Conservation (phyloP, 2,797 vertebrate genomes). For the Gymnoscopelus microlampas region DNA sequence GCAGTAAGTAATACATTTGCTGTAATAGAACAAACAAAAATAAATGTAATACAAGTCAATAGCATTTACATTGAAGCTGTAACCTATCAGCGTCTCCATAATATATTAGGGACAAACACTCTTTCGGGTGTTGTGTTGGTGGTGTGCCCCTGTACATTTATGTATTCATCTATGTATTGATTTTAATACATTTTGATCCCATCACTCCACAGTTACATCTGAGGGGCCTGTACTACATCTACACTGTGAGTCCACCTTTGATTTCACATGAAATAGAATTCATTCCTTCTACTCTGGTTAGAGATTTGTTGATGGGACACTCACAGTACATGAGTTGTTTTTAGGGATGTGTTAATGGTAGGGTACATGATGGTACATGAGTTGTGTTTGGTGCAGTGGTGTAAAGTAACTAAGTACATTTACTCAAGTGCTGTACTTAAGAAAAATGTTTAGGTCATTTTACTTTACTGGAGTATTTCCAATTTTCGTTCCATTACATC, state of each 20-base stretch:
- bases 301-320: neutral
- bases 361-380: too few relatives aligned
- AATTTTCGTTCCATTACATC: too few relatives aligned
- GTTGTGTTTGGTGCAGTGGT: neutral
- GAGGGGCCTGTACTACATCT: slow-evolving; percentile 77
- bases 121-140: too few relatives aligned
- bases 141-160: neutral
- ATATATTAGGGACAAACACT: too few relatives aligned
- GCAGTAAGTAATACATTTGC: slow-evolving; percentile 63
- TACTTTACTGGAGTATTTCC: too few relatives aligned
- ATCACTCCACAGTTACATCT: slow-evolving; percentile 66
- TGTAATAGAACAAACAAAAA: neutral
- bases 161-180: neutral
- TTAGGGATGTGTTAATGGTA: too few relatives aligned
- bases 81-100: too few relatives aligned
- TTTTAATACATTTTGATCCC: neutral
- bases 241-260: slow-evolving; percentile 63
- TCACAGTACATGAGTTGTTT: neutral
- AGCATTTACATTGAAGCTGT: too few relatives aligned
- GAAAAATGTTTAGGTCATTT: too few relatives aligned
- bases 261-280: neutral
- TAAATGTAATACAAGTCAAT: too few relatives aligned
- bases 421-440: too few relatives aligned
- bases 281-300: neutral
- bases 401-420: too few relatives aligned